Evolutionary conservation across 2,888 invertebrate genomes (phyloP).

Genomic region (Pammene fasciana): DNA sequence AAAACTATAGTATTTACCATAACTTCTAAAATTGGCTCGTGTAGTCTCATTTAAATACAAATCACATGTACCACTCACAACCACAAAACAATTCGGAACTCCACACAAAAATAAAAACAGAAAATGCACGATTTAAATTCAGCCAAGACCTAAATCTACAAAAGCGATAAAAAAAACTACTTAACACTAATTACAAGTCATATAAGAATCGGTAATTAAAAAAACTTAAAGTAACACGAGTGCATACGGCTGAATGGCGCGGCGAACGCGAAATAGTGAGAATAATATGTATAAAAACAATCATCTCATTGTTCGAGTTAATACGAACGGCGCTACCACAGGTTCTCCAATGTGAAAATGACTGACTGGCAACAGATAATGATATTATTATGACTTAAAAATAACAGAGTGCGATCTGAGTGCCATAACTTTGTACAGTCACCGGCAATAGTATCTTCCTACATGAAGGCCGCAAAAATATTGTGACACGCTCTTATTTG

Average conservation of each 20-base stretch:
- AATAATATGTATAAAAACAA: slow-evolving; percentile 50
- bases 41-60: neutral
- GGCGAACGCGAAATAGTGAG: slow-evolving; percentile 42
- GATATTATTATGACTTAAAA: too few relatives aligned
- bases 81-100: slow-evolving; percentile 57
- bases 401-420: too few relatives aligned
- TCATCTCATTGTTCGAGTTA: slow-evolving; percentile 53
- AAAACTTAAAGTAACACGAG: neutral
- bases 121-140: slow-evolving; percentile 42
- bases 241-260: neutral
- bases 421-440: too few relatives aligned
- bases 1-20: slow-evolving; percentile 7
- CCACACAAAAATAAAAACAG: slow-evolving; percentile 52
- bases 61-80: slow-evolving; percentile 42
- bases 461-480: too few relatives aligned
- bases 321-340: slow-evolving; percentile 50
- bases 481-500: too few relatives aligned
- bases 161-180: neutral
- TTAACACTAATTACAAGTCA: neutral
- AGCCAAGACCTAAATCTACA: neutral
- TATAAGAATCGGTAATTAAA: neutral
- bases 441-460: too few relatives aligned
- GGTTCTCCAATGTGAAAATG: slow-evolving; percentile 47
- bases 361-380: too few relatives aligned
- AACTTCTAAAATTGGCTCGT: neutral